Conservation (phyloP, 2,113 vertebrate genomes). For the Daphoenositta chrysoptera region DNA sequence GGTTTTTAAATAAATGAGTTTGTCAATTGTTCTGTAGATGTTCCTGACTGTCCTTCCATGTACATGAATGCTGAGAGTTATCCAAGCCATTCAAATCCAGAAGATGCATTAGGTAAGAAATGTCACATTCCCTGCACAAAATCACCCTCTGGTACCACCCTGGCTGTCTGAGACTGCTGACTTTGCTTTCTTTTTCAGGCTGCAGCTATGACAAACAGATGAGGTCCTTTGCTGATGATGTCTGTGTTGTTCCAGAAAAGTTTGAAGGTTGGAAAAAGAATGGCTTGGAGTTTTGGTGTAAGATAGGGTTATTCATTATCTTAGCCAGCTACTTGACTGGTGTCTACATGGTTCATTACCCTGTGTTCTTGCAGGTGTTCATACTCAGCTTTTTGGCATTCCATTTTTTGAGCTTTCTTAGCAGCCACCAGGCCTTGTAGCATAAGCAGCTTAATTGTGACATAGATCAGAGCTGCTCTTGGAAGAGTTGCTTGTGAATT, state of each 20-base stretch:
- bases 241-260: constrained; percentile 94
- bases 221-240: constrained; percentile 78
- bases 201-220: constrained; percentile 85
- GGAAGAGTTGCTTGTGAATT: neutral
- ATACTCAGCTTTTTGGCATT: neutral
- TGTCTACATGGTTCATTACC: fast-evolving
- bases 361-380: neutral
- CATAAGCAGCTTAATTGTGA: neutral
- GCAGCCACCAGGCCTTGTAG: neutral
- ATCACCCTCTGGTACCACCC: fast-evolving
- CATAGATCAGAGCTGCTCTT: neutral
- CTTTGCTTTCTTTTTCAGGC: constrained; percentile 69
- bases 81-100: constrained; percentile 70
- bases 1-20: neutral
- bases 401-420: neutral
- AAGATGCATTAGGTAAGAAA: constrained; percentile 73
- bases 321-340: neutral
- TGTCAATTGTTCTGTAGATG: constrained; percentile 74
- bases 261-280: constrained; percentile 84
- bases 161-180: neutral
- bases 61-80: constrained; percentile 84
- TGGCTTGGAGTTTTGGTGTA: neutral
- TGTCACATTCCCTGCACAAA: neutral
- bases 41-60: constrained; percentile 86
- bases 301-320: neutral